Base-by-base conservation (phyloP, 2,888 invertebrate genomes). In the Harpalus rubripes region DNA sequence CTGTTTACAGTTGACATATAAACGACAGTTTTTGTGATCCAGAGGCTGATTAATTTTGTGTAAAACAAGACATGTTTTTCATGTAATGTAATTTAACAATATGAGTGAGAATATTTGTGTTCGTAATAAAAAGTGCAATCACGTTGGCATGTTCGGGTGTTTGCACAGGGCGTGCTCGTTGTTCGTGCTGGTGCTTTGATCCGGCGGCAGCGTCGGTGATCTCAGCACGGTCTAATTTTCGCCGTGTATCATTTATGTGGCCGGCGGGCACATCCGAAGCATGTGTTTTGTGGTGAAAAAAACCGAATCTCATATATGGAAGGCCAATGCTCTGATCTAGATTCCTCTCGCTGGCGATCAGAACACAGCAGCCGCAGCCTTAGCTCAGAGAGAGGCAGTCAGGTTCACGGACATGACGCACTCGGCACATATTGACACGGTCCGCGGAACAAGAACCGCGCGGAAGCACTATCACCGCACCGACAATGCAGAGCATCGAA, bases 271-370 rank as follows among this genome's bases (percentile, higher is more conserved):
- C 56, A 72, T 82, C 83, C 74, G 83, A 83, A 83, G 83, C 83
- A 79, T 84, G 84, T 84, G 84, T 84, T 84, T 84, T 84, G 84
- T 68, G 84, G 65, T 44, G 78, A 79, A 84, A 84, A 84, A 84
- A 84, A 84, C 85, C 85, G 80, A 85, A 80, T 80, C 79, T 79
- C 85, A 85, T 85, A 85, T 85, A 85, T 85, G 85, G 85, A 85
- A 85, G 85, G 85, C 85, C 85, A 85, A 80, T 85, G 85, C 79
- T 85, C 85, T 85, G 85, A 65, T 85, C 85, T 85, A 85, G 80
- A 85, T 85, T 85, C 85, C 80, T 85, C 76, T 76, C 52, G 78
- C 84, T 32, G 26, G 56, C n/a, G 82, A 18, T 76, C 72, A 41
- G 41, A 65, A 16, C 18, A 44, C 76, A n/a, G 76, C 44, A 59